Evolutionary conservation across 2,888 invertebrate species (phyloP).

Genomic region (Hydroisotoma schaefferi): DNA sequence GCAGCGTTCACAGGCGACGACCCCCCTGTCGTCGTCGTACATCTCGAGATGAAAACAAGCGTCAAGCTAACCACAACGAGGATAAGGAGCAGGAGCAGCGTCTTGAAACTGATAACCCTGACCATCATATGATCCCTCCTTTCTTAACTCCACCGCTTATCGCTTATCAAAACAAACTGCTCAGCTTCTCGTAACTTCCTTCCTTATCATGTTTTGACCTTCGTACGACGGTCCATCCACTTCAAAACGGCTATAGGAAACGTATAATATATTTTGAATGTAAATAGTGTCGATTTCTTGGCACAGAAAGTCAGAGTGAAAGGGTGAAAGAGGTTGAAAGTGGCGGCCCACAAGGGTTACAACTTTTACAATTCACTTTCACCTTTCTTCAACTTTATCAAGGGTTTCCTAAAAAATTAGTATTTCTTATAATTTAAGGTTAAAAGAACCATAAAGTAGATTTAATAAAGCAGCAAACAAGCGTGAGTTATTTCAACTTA

Average conservation of each 20-base stretch:
- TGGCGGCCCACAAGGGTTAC: too few species aligned
- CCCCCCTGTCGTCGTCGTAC: neutral
- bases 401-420: too few species aligned
- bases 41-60: constrained; percentile 35
- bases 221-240: neutral
- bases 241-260: too few species aligned
- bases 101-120: constrained; percentile 39
- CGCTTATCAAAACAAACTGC: neutral
- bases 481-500: too few species aligned
- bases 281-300: too few species aligned
- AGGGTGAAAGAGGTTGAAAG: neutral
- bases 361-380: too few species aligned
- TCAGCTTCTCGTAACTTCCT: neutral
- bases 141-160: neutral
- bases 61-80: constrained; percentile 37
- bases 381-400: too few species aligned
- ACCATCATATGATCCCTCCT: constrained; percentile 20
- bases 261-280: neutral
- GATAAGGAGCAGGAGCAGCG: constrained; percentile 38
- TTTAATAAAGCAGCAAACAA: too few species aligned
- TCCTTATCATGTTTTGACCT: neutral
- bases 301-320: too few species aligned
- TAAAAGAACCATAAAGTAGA: too few species aligned
- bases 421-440: too few species aligned
- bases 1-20: neutral